Percentiles rank a stretch among this genome's conserved stretches.
These are phyloP conservation scores for Anticlea derivata DNA, from an alignment of 2,888 invertebrate genomes.

Conservation along the genomic window DNA sequence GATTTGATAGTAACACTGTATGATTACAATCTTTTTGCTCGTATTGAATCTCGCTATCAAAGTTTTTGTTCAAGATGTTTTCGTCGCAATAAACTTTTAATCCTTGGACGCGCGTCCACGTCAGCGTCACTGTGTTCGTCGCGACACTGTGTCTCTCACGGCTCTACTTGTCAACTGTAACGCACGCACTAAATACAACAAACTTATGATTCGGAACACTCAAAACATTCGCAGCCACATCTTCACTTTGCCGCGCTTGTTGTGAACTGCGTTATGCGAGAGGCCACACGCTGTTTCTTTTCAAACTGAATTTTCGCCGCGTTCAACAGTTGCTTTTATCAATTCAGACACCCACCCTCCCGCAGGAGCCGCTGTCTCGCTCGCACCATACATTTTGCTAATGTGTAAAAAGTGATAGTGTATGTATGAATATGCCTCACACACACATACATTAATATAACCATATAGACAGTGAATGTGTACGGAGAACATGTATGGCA, in stretches of 20 bases:
- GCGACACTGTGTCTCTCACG: conserved; percentile 51
- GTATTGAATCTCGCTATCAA: conserved; percentile 59
- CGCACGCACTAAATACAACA: conserved; percentile 54
- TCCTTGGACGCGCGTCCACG: conserved; percentile 75
- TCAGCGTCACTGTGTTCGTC: conserved; percentile 69
- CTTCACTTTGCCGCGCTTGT: conserved; percentile 66
- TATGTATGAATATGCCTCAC: conserved; percentile 44
- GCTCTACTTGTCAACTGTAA: conserved; percentile 41
- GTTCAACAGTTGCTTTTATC: conserved; percentile 81
- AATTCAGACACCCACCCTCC: conserved; percentile 72
- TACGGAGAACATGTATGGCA: conserved; percentile 47
- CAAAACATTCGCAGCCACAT: conserved; percentile 72
- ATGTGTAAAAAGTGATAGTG: conserved; percentile 60
- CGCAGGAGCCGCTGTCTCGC: conserved; percentile 57
- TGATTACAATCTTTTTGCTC: conserved; percentile 55
- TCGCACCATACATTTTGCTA: conserved; percentile 49
- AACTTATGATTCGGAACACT: conserved; percentile 61
- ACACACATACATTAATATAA: conserved; percentile 52
- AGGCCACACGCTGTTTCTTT: conserved; percentile 61
- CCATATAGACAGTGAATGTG: conserved; percentile 46
- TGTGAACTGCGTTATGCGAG: conserved; percentile 51
- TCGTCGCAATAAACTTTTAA: conserved; percentile 75
- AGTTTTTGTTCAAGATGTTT: conserved; percentile 69
- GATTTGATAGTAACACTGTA: conserved; percentile 59
- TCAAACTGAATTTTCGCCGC: conserved; percentile 76